Conservation (phyloP, 1,140 invertebrate genomes). For the Penaeus japonicus region DNA sequence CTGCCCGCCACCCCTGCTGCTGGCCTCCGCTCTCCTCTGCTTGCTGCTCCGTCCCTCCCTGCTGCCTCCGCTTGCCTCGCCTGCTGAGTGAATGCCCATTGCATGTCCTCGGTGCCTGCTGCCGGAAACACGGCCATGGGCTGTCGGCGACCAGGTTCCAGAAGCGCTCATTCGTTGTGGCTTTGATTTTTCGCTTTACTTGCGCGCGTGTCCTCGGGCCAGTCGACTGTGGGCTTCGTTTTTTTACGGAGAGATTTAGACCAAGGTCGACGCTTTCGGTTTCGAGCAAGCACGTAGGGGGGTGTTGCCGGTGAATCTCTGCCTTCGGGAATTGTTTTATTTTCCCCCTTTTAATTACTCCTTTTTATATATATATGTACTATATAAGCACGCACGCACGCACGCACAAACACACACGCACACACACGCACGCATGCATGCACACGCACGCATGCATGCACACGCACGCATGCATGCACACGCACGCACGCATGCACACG, state of each 20-base stretch:
- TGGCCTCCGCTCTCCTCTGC: too few species aligned
- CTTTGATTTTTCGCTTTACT: neutral
- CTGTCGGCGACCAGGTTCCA: neutral
- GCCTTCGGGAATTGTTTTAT: neutral
- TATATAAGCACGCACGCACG: neutral
- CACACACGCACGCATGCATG: neutral
- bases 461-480: too few species aligned
- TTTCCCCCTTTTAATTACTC: neutral
- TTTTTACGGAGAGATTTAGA: too few species aligned
- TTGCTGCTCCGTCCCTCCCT: neutral
- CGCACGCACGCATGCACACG: neutral
- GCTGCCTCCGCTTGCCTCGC: neutral
- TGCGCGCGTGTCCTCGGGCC: too few species aligned
- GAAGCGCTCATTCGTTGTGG: neutral
- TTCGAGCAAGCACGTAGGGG: too few species aligned
- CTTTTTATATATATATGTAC: neutral
- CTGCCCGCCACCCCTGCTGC: too few species aligned
- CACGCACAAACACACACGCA: neutral
- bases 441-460: conserved; percentile 16
- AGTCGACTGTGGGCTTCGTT: too few species aligned
- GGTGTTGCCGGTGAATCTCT: neutral
- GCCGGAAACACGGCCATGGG: neutral
- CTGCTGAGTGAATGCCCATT: neutral
- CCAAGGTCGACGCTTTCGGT: too few species aligned
- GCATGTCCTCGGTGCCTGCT: neutral